These are phyloP conservation scores for Protophormia terraenovae DNA, from an alignment of 2,888 invertebrate genomes.

Conservation along the genomic window DNA sequence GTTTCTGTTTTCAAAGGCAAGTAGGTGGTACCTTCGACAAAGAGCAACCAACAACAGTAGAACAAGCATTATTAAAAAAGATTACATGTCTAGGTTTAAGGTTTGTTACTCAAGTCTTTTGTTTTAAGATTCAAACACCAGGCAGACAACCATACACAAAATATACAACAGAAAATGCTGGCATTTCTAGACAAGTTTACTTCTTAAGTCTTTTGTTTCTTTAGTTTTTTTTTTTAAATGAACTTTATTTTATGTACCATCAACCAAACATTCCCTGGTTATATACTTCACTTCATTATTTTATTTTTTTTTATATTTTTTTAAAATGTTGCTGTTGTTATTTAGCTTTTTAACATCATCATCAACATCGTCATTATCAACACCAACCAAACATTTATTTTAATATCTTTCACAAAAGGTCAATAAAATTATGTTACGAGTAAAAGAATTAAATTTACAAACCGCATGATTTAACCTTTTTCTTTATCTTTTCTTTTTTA, in stretches of 20 bases:
- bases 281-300: slow-evolving; percentile 15
- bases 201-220: slow-evolving; percentile 55
- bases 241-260: slow-evolving; percentile 46
- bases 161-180: neutral
- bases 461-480: slow-evolving; percentile 52
- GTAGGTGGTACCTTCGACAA: slow-evolving; percentile 42
- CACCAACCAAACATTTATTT: slow-evolving; percentile 12
- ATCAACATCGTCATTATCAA: slow-evolving; percentile 31
- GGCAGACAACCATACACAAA: neutral
- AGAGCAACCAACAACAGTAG: neutral
- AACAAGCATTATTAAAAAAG: slow-evolving; percentile 47
- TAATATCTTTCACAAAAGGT: slow-evolving; percentile 53
- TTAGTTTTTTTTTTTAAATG: slow-evolving; percentile 14
- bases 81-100: slow-evolving; percentile 52
- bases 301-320: neutral
- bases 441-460: slow-evolving; percentile 41
- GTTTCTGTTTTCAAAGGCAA: slow-evolving; percentile 14
- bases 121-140: slow-evolving; percentile 65
- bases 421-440: slow-evolving; percentile 37
- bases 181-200: slow-evolving; percentile 47
- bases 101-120: slow-evolving; percentile 77
- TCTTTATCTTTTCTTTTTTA: neutral
- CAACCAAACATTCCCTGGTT: slow-evolving; percentile 21
- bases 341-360: slow-evolving; percentile 22
- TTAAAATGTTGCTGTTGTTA: neutral